phyloP scores from a whole-genome alignment of 1,140 invertebrate species.

The Listronotus bonariensis region DNA sequence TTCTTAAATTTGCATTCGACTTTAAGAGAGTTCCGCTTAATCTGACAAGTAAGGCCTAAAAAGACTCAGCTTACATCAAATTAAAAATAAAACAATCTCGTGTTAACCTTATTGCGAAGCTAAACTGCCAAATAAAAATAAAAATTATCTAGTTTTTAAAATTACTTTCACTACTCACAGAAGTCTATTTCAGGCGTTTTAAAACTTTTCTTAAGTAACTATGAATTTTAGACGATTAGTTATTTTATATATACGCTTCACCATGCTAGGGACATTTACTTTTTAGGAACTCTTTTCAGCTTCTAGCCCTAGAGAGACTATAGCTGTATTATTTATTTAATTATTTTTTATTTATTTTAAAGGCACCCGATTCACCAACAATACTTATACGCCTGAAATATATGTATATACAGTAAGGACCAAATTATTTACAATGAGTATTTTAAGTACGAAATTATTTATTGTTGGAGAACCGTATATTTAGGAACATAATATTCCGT shows the following conservation, averaged over 20 bases:
- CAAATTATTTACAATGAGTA: conserved; percentile 24
- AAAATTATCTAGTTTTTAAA: background rate
- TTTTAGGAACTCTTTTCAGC: conserved; percentile 56
- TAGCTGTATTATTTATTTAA: conserved; percentile 38
- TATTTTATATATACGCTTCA: conserved; percentile 8
- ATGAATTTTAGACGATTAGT: background rate
- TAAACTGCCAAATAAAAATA: background rate
- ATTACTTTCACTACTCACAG: background rate
- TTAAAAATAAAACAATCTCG: too few relatives aligned
- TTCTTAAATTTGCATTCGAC: too few relatives aligned
- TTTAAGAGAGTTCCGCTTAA: too few relatives aligned
- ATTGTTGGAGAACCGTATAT: conserved; percentile 55
- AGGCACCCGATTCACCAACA: conserved; percentile 57
- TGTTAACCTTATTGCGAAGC: too few relatives aligned
- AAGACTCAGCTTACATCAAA: too few relatives aligned
- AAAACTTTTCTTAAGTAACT: background rate
- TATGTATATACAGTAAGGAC: conserved; percentile 16
- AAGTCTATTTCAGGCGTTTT: conserved; percentile 20
- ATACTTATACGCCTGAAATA: conserved; percentile 30
- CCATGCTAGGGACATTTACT: conserved; percentile 30
- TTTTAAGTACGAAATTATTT: conserved; percentile 25
- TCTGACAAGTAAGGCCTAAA: too few relatives aligned
- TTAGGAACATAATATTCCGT: conserved; percentile 54
- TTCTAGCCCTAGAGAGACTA: background rate
- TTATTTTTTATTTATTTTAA: conserved; percentile 42